Base-by-base conservation (phyloP, 64 coral and sea anemone species). In the Porites lutea region DNA sequence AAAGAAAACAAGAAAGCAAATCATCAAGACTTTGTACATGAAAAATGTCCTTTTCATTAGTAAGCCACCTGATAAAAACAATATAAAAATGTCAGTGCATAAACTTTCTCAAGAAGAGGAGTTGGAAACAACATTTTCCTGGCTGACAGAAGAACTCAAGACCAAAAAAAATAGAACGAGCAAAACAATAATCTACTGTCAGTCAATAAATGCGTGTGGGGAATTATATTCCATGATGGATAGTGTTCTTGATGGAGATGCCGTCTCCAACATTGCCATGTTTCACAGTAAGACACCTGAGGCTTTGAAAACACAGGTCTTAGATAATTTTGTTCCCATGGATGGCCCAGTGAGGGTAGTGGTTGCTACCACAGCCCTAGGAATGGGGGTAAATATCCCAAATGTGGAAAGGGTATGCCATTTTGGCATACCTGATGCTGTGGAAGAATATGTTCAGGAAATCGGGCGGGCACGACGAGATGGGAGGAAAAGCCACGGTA, bases 181-280 rank as follows among this genome's bases (percentile, higher is more conserved):
- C 60, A 92, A 92, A 69, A 92, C 91, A 61, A 87, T 87, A 37
- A 76, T 92, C 3, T 87, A 92, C 74, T 92, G 82, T 53, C 57
- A 63, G n/a, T n/a, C n/a, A n/a, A n/a, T n/a, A n/a, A n/a, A n/a
- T n/a, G n/a, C n/a, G n/a, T n/a, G n/a, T n/a, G n/a, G n/a, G n/a
- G n/a, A n/a, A n/a, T n/a, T n/a, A n/a, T n/a, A n/a, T n/a, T n/a
- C n/a, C n/a, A n/a, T n/a, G n/a, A n/a, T n/a, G n/a, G n/a, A n/a
- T 71, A n/a, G n/a, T n/a, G n/a, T n/a, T n/a, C n/a, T n/a, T n/a
- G n/a, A n/a, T n/a, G n/a, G n/a, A n/a, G n/a, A n/a, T n/a, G n/a
- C n/a, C n/a, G n/a, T n/a, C n/a, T n/a, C n/a, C n/a, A n/a, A n/a
- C n/a, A n/a, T n/a, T n/a, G n/a, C n/a, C n/a, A n/a, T n/a, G n/a